phyloP scores from a whole-genome alignment of 2,113 vertebrate species.

The Malurus cyaneus region DNA sequence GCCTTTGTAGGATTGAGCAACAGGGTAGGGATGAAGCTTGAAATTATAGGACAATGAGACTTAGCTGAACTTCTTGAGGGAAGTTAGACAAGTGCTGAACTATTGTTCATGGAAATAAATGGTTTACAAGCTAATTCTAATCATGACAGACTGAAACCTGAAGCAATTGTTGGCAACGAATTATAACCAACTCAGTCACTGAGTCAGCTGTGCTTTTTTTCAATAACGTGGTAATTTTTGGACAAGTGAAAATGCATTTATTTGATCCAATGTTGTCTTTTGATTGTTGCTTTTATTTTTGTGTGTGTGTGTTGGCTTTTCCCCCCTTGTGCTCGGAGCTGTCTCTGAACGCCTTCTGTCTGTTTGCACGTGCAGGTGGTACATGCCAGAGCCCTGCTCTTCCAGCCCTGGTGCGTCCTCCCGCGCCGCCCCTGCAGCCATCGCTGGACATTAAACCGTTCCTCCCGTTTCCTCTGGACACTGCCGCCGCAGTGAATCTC shows the following conservation, averaged over 20 bases:
- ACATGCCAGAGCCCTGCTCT: slow-evolving; percentile 92
- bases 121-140: neutral
- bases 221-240: neutral
- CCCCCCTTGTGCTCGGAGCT: fast-evolving
- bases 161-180: neutral
- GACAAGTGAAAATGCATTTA: neutral
- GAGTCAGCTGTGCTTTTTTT: neutral
- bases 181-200: neutral
- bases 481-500: slow-evolving; percentile 84
- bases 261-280: neutral
- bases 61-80: neutral
- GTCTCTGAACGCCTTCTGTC: slow-evolving; percentile 29
- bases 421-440: slow-evolving; percentile 84
- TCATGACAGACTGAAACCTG: neutral
- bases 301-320: neutral
- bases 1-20: neutral
- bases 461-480: slow-evolving; percentile 89
- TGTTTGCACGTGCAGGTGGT: slow-evolving; percentile 79
- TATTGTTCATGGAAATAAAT: neutral
- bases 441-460: slow-evolving; percentile 93
- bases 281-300: neutral
- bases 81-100: neutral
- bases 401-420: slow-evolving; percentile 88
- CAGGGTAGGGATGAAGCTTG: neutral
- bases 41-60: neutral